Percentiles rank a stretch among this genome's conserved stretches.
These are phyloP conservation scores for Ditula angustiorana DNA, from an alignment of 2,888 invertebrate species.

Conservation along the genomic window DNA sequence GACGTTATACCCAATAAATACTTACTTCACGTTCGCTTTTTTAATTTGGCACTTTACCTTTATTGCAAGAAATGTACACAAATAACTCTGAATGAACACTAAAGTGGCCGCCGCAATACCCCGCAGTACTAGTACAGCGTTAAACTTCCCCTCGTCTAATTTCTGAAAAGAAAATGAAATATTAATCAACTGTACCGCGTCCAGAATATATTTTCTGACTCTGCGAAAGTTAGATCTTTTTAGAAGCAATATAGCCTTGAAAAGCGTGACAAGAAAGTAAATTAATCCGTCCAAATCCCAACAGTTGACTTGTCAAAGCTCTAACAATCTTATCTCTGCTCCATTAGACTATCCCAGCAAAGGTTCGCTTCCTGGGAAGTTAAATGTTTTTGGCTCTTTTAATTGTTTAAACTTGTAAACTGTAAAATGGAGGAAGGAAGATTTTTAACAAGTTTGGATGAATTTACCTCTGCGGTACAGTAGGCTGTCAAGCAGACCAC, in stretches of 20 bases:
- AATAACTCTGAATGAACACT: conserved; percentile 54
- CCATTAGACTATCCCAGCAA: not conserved
- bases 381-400: conserved; percentile 7
- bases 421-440: conserved; percentile 19
- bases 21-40: not conserved
- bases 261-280: conserved; percentile 4
- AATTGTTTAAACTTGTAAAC: conserved; percentile 14
- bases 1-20: too few species aligned
- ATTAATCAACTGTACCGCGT: conserved; percentile 24
- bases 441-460: conserved; percentile 36
- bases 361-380: not conserved
- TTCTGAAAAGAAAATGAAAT: conserved; percentile 49
- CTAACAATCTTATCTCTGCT: not conserved
- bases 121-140: conserved; percentile 52
- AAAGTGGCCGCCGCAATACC: conserved; percentile 48
- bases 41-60: conserved; percentile 49
- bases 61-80: conserved; percentile 52
- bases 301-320: not conserved
- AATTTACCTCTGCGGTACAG: conserved; percentile 56
- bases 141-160: conserved; percentile 53
- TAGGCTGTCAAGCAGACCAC: conserved; percentile 64
- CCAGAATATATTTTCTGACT: conserved; percentile 23
- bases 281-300: not conserved
- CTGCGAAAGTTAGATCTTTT: conserved; percentile 16
- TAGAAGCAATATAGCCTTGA: not conserved